Conservation (phyloP, 1,140 invertebrate species). For the Chelonus insularis region DNA sequence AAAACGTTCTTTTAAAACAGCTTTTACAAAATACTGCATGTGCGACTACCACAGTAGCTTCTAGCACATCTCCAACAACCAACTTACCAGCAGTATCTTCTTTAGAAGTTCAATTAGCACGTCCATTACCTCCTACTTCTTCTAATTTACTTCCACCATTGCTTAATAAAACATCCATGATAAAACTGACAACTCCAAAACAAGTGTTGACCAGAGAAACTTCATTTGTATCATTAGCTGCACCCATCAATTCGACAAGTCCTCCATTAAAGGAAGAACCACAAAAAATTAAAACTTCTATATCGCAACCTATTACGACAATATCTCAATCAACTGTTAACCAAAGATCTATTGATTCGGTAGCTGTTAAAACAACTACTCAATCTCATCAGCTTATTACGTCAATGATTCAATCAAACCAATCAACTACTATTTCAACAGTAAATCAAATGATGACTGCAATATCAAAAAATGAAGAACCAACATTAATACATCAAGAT, state of each 20-base stretch:
- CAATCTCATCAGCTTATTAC: too few relatives aligned
- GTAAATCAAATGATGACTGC: background rate
- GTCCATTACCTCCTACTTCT: constrained; percentile 69
- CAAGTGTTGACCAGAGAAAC: constrained; percentile 61
- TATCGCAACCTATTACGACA: background rate
- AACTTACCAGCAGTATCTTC: constrained; percentile 71
- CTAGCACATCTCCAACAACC: constrained; percentile 60
- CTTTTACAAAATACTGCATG: constrained; percentile 83
- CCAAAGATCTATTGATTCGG: background rate
- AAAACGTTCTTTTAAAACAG: constrained; percentile 89
- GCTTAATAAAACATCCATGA: constrained; percentile 45
- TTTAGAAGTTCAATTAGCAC: constrained; percentile 72
- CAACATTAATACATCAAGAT: too few relatives aligned
- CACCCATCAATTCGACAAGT: constrained; percentile 42
- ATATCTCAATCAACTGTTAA: background rate
- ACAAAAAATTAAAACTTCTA: constrained; percentile 30
- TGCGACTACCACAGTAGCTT: constrained; percentile 60
- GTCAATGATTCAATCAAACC: too few relatives aligned
- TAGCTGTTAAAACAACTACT: too few relatives aligned
- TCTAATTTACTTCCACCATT: constrained; percentile 56
- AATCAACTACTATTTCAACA: background rate
- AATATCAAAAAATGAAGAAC: background rate
- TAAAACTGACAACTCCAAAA: constrained; percentile 37
- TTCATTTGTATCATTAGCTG: constrained; percentile 60
- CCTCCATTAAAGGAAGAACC: constrained; percentile 60